Percentiles rank a stretch among this genome's conserved stretches.
Conservation (phyloP, 2,113 vertebrate genomes). For the Vombatus ursinus region DNA sequence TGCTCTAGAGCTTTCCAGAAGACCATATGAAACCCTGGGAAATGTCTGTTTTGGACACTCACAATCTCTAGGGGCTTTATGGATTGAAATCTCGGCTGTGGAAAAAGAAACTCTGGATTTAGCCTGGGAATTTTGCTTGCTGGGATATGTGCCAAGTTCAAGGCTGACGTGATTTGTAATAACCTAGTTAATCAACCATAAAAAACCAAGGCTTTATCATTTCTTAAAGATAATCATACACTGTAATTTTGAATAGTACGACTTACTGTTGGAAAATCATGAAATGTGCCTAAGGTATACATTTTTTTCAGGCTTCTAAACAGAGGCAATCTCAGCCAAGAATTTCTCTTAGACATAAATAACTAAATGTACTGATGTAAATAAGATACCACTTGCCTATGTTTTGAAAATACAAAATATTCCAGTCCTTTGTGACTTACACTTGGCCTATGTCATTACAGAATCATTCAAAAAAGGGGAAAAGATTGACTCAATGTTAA, state of each 20-base stretch:
- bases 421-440: slow-evolving; percentile 39
- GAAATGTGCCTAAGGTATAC: slow-evolving; percentile 47
- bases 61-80: slow-evolving; percentile 72
- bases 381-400: slow-evolving; percentile 45
- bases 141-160: slow-evolving; percentile 71
- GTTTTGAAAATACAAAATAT: slow-evolving; percentile 61
- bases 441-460: slow-evolving; percentile 44
- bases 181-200: slow-evolving; percentile 76
- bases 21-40: slow-evolving; percentile 80
- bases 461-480: slow-evolving; percentile 41
- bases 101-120: slow-evolving; percentile 74
- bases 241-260: slow-evolving; percentile 63
- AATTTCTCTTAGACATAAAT: slow-evolving; percentile 55
- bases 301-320: slow-evolving; percentile 54
- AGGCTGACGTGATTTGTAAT: slow-evolving; percentile 77
- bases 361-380: slow-evolving; percentile 34
- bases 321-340: slow-evolving; percentile 49
- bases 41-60: slow-evolving; percentile 78
- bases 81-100: slow-evolving; percentile 75
- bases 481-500: slow-evolving; percentile 19
- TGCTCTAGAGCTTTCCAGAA: slow-evolving; percentile 78
- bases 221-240: slow-evolving; percentile 71
- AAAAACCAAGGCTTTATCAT: slow-evolving; percentile 71
- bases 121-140: slow-evolving; percentile 74
- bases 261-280: slow-evolving; percentile 63